Evolutionary conservation across 1,140 invertebrate genomes (phyloP).

Genomic region (Brachionus angularis): DNA sequence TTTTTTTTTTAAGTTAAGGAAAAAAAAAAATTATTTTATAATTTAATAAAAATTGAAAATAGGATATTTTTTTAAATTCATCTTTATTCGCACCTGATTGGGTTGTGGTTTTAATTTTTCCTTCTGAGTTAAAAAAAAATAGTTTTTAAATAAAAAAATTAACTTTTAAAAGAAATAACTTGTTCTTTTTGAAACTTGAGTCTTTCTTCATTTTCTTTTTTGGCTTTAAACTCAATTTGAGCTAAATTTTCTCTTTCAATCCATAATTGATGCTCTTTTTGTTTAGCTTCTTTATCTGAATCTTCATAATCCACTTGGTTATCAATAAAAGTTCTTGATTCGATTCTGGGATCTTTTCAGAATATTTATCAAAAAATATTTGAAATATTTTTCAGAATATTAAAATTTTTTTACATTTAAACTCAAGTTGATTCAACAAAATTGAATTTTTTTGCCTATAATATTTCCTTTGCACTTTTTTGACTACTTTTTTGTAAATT

Average conservation of each 20-base stretch:
- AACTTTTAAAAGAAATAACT: not conserved
- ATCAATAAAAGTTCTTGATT: too few species aligned
- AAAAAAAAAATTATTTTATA: too few species aligned
- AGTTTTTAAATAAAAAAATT: not conserved
- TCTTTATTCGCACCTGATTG: too few species aligned
- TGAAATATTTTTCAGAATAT: too few species aligned
- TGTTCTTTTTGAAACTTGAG: constrained; percentile 38
- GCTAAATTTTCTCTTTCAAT: constrained; percentile 47
- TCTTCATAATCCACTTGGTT: not conserved
- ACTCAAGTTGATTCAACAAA: not conserved
- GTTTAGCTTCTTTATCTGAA: not conserved
- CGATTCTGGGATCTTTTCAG: constrained; percentile 17
- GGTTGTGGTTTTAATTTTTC: too few species aligned
- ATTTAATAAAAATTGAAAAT: too few species aligned
- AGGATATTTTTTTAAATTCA: too few species aligned
- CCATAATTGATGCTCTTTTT: not conserved
- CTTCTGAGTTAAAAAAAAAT: too few species aligned
- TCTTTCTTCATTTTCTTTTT: constrained; percentile 51
- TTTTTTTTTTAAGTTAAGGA: too few species aligned
- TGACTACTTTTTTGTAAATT: not conserved
- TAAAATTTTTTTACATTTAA: constrained; percentile 2
- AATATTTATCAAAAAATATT: too few species aligned
- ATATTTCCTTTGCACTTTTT: constrained; percentile 19
- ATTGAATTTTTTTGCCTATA: not conserved
- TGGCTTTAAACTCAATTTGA: constrained; percentile 50